Evolutionary conservation across 2,113 vertebrate genomes (phyloP).

Genomic region (Maccullochella peelii): DNA sequence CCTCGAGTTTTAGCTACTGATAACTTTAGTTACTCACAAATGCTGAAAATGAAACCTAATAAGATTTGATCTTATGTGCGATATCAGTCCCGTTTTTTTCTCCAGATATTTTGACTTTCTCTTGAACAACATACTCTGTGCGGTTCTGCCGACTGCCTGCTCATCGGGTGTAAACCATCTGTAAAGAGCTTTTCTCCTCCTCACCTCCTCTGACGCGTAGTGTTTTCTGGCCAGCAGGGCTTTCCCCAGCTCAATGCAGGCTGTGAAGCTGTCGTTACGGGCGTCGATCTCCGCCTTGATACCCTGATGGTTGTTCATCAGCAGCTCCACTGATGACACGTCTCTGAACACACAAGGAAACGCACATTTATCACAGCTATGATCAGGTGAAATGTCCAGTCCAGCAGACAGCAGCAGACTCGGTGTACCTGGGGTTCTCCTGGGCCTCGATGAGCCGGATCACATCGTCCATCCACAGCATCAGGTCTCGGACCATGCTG

Average conservation of each 20-base stretch:
- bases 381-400: background rate
- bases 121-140: too few species aligned
- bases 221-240: conserved; percentile 94
- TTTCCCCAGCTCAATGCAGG: conserved; percentile 96
- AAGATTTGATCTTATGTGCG: too few species aligned
- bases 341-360: conserved; percentile 83
- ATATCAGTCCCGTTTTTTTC: too few species aligned
- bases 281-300: conserved; percentile 98
- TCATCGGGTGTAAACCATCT: too few species aligned
- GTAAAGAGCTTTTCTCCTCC: background rate
- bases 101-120: too few species aligned
- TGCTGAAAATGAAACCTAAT: too few species aligned
- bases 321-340: conserved; percentile 95
- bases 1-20: too few species aligned
- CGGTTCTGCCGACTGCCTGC: too few species aligned
- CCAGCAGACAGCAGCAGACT: background rate
- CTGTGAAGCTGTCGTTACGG: conserved; percentile 95
- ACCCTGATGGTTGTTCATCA: conserved; percentile 99
- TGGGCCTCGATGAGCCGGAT: conserved; percentile 97
- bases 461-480: conserved; percentile 99
- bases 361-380: background rate
- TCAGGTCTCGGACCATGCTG: conserved; percentile 96
- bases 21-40: too few species aligned
- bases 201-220: conserved; percentile 93
- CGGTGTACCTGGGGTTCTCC: conserved; percentile 92